A percentile compares a stretch with the other conserved stretches of the same genome.
These are phyloP conservation scores for Cerastoderma edule DNA, from an alignment of 2,888 invertebrate genomes.

Conservation along the genomic window DNA sequence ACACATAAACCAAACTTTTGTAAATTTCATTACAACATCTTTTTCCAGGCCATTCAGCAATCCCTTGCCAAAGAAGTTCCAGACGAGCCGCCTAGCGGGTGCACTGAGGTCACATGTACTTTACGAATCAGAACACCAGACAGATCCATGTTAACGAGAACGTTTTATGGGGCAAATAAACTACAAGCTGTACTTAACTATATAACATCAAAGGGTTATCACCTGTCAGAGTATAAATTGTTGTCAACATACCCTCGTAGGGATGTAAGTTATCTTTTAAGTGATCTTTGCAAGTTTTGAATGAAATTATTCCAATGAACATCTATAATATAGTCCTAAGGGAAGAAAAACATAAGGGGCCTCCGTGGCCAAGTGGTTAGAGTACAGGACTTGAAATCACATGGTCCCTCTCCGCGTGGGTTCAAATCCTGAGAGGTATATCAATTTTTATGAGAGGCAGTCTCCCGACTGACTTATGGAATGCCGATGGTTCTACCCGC, in stretches of 20 bases:
- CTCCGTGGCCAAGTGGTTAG: too few species aligned
- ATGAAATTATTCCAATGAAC: not conserved
- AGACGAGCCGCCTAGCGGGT: conserved; percentile 82
- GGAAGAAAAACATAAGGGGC: too few species aligned
- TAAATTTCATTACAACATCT: not conserved
- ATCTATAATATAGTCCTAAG: not conserved
- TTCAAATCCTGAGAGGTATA: too few species aligned
- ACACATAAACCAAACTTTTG: too few species aligned
- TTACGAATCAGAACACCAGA: conserved; percentile 92
- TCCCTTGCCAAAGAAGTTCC: conserved; percentile 83
- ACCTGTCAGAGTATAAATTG: conserved; percentile 94
- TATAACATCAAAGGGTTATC: conserved; percentile 94
- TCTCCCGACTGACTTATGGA: too few species aligned
- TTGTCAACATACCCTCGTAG: conserved; percentile 96
- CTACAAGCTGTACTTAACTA: conserved; percentile 92
- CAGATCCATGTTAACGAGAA: conserved; percentile 90
- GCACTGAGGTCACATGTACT: conserved; percentile 74
- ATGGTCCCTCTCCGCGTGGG: too few species aligned
- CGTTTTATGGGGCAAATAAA: conserved; percentile 88
- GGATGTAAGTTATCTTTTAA: conserved; percentile 90
- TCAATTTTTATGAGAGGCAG: too few species aligned
- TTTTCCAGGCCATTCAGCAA: conserved; percentile 81
- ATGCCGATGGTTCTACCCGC: too few species aligned
- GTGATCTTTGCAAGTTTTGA: not conserved
- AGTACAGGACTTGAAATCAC: too few species aligned